phyloP scores from a whole-genome alignment of 2,113 vertebrate species.

The Callithrix jacchus region DNA sequence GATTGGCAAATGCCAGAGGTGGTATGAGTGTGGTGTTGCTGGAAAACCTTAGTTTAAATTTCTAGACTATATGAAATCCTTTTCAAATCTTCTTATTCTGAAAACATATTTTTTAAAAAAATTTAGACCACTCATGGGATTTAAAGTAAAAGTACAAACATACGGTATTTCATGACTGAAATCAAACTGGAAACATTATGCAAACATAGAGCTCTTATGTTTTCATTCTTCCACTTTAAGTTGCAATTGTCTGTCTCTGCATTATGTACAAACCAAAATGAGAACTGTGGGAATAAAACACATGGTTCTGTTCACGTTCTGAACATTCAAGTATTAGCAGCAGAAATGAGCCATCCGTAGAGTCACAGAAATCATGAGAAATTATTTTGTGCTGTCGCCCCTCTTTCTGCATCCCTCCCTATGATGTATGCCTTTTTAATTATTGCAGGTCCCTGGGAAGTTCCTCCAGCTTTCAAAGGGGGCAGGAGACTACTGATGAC shows the following conservation, averaged over 20 bases:
- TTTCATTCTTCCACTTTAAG: neutral
- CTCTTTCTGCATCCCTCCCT: neutral
- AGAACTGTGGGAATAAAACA: slow-evolving; percentile 23
- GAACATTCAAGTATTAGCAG: neutral
- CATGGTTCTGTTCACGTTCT: neutral
- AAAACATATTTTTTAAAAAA: neutral
- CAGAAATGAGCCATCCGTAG: neutral
- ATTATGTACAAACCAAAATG: neutral
- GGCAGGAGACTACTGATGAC: neutral
- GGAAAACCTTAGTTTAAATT: slow-evolving; percentile 1
- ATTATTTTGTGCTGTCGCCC: neutral
- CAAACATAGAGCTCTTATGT: neutral
- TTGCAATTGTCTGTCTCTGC: neutral
- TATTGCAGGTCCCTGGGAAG: neutral
- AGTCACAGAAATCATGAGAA: slow-evolving; percentile 41
- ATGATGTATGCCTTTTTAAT: neutral
- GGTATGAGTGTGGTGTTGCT: neutral
- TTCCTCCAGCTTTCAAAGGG: slow-evolving; percentile 12
- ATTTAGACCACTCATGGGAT: neutral
- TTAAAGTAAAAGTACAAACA: neutral
- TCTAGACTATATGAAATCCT: neutral
- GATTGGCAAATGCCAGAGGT: neutral
- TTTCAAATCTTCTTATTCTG: neutral
- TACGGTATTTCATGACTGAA: neutral
- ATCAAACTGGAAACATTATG: neutral